These are phyloP conservation scores for Helicolenus hilgendorfi DNA, from an alignment of 2,797 vertebrate species.

Conservation along the genomic window DNA sequence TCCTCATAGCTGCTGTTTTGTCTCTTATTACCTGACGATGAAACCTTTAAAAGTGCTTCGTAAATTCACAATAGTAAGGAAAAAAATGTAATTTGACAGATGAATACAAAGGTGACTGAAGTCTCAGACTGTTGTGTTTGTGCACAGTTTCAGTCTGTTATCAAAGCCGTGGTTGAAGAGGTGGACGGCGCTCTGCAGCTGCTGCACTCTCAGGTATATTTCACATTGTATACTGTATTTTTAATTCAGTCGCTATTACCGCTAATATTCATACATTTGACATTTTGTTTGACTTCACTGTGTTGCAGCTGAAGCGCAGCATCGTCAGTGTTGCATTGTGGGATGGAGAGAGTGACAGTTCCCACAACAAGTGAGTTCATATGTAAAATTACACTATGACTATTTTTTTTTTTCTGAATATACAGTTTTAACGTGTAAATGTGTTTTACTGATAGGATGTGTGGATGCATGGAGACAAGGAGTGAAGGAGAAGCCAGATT, in stretches of 20 bases:
- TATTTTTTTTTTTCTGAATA: neutral
- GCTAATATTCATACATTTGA: neutral
- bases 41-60: neutral
- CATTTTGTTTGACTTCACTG: neutral
- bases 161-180: slow-evolving; percentile 52
- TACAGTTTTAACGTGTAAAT: neutral
- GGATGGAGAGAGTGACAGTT: slow-evolving; percentile 65
- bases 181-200: slow-evolving; percentile 75
- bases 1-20: neutral
- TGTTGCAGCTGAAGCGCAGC: slow-evolving; percentile 71
- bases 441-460: slow-evolving; percentile 59
- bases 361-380: slow-evolving; percentile 46
- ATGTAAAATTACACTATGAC: neutral
- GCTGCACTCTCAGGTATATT: slow-evolving; percentile 78
- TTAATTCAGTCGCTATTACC: neutral
- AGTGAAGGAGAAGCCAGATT: slow-evolving; percentile 66
- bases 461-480: slow-evolving; percentile 50
- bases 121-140: neutral
- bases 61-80: neutral
- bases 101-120: neutral
- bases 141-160: slow-evolving; percentile 56
- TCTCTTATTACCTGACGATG: no score
- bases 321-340: slow-evolving; percentile 85
- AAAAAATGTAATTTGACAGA: neutral
- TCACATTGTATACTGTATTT: neutral